Evolutionary conservation across 2,888 invertebrate genomes (phyloP).

Genomic region (Trachelus stipa): DNA sequence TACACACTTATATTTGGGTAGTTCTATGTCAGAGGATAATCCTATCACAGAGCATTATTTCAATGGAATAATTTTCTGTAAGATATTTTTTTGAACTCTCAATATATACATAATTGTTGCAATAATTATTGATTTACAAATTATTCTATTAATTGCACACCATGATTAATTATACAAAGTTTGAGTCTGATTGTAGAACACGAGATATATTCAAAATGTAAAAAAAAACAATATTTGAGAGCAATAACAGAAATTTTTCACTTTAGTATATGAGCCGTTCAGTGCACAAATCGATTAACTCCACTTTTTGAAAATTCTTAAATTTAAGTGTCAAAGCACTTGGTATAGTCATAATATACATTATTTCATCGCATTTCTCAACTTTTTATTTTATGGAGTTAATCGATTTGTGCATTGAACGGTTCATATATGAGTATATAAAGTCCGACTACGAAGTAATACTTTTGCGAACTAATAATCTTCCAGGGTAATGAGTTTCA

Average conservation of each 20-base stretch:
- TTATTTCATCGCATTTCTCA: too few species aligned
- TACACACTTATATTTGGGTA: background rate
- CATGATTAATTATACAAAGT: too few species aligned
- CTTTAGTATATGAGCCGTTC: too few species aligned
- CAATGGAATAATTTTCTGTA: background rate
- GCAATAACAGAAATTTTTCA: background rate
- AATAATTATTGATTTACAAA: background rate
- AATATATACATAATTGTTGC: background rate
- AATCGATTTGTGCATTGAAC: too few species aligned
- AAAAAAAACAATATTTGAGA: background rate
- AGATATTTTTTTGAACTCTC: background rate
- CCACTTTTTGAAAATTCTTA: too few species aligned
- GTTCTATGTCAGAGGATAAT: background rate
- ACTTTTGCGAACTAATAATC: slow-evolving; percentile 28
- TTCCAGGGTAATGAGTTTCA: background rate
- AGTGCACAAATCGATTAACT: too few species aligned
- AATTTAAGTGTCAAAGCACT: too few species aligned
- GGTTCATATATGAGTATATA: background rate
- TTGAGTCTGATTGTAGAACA: background rate
- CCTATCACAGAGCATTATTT: background rate
- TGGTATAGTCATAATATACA: too few species aligned
- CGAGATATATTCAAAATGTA: background rate
- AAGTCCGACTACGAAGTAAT: background rate
- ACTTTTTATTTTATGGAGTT: too few species aligned
- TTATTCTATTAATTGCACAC: background rate